phyloP scores from a whole-genome alignment of 2,888 invertebrate genomes.

The Drosophila atripex region DNA sequence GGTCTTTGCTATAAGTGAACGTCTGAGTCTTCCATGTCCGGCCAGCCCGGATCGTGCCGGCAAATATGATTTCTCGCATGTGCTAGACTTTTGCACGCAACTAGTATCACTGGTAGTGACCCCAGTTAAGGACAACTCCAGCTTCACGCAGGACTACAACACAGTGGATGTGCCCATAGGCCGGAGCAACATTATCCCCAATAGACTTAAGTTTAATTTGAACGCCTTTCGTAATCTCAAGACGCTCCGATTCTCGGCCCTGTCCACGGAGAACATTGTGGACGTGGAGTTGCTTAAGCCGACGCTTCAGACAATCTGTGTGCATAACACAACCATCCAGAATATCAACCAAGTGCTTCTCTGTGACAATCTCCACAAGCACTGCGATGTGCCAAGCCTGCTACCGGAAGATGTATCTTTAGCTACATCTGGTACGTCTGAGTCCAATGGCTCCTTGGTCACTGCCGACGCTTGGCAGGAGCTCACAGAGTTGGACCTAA shows the following conservation, averaged over 20 bases:
- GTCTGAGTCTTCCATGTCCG: slow-evolving; percentile 94
- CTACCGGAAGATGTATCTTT: slow-evolving; percentile 42
- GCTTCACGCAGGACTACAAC: slow-evolving; percentile 78
- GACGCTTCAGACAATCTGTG: slow-evolving; percentile 84
- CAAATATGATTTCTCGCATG: slow-evolving; percentile 94
- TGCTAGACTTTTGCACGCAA: slow-evolving; percentile 94
- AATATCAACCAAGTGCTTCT: slow-evolving; percentile 91
- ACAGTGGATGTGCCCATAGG: slow-evolving; percentile 86
- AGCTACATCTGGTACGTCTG: neutral
- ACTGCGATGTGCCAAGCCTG: slow-evolving; percentile 63
- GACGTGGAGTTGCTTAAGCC: slow-evolving; percentile 84
- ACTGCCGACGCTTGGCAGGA: slow-evolving; percentile 86
- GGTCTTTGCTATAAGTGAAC: slow-evolving; percentile 95
- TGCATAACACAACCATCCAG: slow-evolving; percentile 82
- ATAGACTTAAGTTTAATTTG: slow-evolving; percentile 91
- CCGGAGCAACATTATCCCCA: slow-evolving; percentile 93
- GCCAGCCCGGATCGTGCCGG: slow-evolving; percentile 90
- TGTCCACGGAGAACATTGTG: slow-evolving; percentile 88
- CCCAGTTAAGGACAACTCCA: slow-evolving; percentile 78
- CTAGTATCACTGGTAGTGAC: slow-evolving; percentile 85
- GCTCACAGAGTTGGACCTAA: slow-evolving; percentile 89
- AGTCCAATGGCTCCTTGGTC: slow-evolving; percentile 34
- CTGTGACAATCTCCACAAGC: slow-evolving; percentile 93
- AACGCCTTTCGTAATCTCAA: slow-evolving; percentile 92
- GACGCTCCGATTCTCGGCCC: slow-evolving; percentile 88